phyloP scores from a whole-genome alignment of 1,140 invertebrate species.

The Philotrypesis tridentata region DNA sequence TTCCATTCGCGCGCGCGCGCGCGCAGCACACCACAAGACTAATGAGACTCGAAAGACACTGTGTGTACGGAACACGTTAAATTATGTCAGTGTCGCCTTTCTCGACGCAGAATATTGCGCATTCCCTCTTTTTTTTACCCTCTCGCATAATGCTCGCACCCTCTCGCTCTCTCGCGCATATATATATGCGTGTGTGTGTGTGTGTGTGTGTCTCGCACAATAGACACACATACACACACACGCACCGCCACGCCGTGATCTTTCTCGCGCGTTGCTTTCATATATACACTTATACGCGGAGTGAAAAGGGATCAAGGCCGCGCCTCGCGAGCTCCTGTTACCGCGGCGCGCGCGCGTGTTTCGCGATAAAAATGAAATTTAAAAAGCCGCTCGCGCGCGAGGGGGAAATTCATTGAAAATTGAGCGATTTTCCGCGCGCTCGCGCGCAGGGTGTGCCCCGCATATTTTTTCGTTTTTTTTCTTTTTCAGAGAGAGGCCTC shows the following conservation, averaged over 20 bases:
- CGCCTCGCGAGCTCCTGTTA: conserved; percentile 18
- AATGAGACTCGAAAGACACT: no score
- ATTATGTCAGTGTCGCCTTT: conserved; percentile 38
- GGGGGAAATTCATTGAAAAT: conserved; percentile 1
- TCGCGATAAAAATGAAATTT: not conserved
- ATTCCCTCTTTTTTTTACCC: not conserved
- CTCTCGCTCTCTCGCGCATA: no score
- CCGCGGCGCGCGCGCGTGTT: not conserved
- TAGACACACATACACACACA: no score
- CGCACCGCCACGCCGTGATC: no score
- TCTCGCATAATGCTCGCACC: not conserved
- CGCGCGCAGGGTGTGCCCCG: conserved; percentile 1
- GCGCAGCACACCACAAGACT: no score
- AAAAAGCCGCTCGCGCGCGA: not conserved
- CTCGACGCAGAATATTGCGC: not conserved
- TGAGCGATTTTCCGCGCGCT: conserved; percentile 10
- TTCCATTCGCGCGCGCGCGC: no score
- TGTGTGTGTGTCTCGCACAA: no score
- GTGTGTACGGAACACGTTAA: no score
- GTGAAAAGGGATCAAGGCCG: conserved; percentile 45
- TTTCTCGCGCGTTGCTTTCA: conserved; percentile 13
- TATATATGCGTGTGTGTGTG: no score
- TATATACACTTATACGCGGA: not conserved
- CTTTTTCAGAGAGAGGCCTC: no score
- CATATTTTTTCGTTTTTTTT: not conserved